Percentiles rank a stretch among this genome's conserved stretches.
Evolutionary conservation across 2,797 vertebrate genomes (phyloP).

Genomic region (Macroramphosus scolopax): DNA sequence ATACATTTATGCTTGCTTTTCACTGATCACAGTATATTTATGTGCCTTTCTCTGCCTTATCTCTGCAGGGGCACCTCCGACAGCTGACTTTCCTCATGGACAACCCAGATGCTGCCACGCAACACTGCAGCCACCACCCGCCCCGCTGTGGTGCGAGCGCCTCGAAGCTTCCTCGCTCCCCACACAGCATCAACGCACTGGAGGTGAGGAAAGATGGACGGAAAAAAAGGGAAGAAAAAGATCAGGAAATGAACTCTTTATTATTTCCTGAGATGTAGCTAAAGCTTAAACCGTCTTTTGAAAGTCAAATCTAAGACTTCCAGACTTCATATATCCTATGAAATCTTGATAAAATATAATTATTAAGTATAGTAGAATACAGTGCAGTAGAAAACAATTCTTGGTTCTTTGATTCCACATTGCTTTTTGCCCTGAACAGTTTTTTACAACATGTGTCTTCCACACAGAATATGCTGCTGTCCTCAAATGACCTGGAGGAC

Average conservation of each 20-base stretch:
- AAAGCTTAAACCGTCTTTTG: too few relatives aligned
- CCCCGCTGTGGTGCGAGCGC: slow-evolving; percentile 52
- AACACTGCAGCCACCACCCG: slow-evolving; percentile 74
- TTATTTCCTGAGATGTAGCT: too few relatives aligned
- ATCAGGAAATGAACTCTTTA: too few relatives aligned
- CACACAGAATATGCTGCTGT: slow-evolving; percentile 63
- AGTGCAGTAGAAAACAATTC: too few relatives aligned
- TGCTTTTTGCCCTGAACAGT: slow-evolving; percentile 10
- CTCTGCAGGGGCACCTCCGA: slow-evolving; percentile 83
- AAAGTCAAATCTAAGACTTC: too few relatives aligned
- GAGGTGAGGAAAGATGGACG: slow-evolving; percentile 57
- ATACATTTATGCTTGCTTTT: background rate
- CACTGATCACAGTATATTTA: background rate
- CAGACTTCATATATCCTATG: too few relatives aligned
- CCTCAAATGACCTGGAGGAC: slow-evolving; percentile 78
- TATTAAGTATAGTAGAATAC: too few relatives aligned
- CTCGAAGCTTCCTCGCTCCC: slow-evolving; percentile 56
- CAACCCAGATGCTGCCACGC: slow-evolving; percentile 73
- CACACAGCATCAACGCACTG: slow-evolving; percentile 32
- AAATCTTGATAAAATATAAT: too few relatives aligned
- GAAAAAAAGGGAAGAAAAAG: too few relatives aligned
- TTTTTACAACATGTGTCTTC: slow-evolving; percentile 39
- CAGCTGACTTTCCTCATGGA: slow-evolving; percentile 86
- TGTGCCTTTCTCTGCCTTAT: slow-evolving; percentile 13
- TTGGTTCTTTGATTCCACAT: too few relatives aligned